A percentile compares a stretch with the other conserved stretches of the same genome.
Conservation (phyloP, 2,888 invertebrate genomes). For the Sipha maydis region DNA sequence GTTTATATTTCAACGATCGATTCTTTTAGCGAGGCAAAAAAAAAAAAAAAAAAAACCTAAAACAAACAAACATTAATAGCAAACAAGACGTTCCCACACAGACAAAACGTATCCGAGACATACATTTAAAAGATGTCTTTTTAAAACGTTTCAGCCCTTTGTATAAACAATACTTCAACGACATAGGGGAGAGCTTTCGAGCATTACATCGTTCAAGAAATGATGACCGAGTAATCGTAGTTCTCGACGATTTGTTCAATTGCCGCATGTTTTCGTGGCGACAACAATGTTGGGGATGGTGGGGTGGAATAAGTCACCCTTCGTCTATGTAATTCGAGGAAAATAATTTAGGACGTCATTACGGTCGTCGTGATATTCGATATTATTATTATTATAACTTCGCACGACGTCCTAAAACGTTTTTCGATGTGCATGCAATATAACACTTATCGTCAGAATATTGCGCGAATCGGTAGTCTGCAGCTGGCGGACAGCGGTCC, state of each 20-base stretch:
- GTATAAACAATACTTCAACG: slow-evolving; percentile 21
- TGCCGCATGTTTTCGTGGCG: slow-evolving; percentile 16
- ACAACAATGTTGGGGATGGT: neutral
- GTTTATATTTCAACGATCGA: neutral
- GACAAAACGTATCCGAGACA: slow-evolving; percentile 24
- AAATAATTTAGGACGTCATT: slow-evolving; percentile 18
- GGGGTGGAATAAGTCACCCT: slow-evolving; percentile 11
- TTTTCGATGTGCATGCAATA: neutral
- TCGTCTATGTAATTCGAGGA: slow-evolving; percentile 38
- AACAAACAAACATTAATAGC: slow-evolving; percentile 25
- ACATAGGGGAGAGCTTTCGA: slow-evolving; percentile 54
- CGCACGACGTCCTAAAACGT: neutral
- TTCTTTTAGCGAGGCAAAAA: neutral
- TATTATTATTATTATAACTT: neutral
- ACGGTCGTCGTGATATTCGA: slow-evolving; percentile 24
- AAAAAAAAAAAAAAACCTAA: too few species aligned
- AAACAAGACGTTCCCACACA: neutral
- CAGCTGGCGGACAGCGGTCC: neutral
- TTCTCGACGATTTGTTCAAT: slow-evolving; percentile 53
- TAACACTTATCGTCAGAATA: neutral
- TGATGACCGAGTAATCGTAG: slow-evolving; percentile 49
- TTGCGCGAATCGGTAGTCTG: neutral
- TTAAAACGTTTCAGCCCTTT: slow-evolving; percentile 56
- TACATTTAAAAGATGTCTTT: slow-evolving; percentile 46
- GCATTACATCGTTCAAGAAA: slow-evolving; percentile 53